phyloP scores from a whole-genome alignment of 2,888 invertebrate genomes.

The Macroteleia sp. region DNA sequence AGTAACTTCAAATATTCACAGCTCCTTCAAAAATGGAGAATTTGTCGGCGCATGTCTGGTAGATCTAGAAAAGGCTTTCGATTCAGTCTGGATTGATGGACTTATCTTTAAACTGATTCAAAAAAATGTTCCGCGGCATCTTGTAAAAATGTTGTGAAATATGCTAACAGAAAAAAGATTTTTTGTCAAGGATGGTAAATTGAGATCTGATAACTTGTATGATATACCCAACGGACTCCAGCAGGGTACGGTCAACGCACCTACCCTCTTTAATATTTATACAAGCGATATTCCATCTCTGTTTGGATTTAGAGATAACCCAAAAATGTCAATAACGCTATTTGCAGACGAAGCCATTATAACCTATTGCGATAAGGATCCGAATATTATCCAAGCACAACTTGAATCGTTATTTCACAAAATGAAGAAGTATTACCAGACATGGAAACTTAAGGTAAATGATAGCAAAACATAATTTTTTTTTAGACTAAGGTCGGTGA shows the following conservation, averaged over 20 bases:
- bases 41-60: not conserved
- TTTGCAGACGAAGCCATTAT: slow-evolving; percentile 1
- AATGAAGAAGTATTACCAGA: not conserved
- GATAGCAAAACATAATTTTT: not conserved
- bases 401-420: not conserved
- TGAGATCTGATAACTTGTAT: not conserved
- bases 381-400: not conserved
- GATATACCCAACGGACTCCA: not conserved
- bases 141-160: not conserved
- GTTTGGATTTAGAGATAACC: not conserved
- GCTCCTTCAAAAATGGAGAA: too few relatives aligned
- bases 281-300: not conserved
- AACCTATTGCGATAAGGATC: not conserved
- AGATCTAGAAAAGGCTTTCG: not conserved
- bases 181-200: not conserved
- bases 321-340: not conserved
- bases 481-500: not conserved
- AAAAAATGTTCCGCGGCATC: not conserved
- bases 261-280: slow-evolving; percentile 1
- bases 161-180: not conserved
- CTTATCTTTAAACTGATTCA: not conserved
- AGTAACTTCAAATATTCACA: too few relatives aligned
- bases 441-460: slow-evolving; percentile 1
- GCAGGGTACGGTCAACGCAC: slow-evolving; percentile 5
- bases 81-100: not conserved